These are phyloP conservation scores for Sterrhoptilus dennistouni DNA, from an alignment of 2,113 vertebrate genomes.

Conservation along the genomic window DNA sequence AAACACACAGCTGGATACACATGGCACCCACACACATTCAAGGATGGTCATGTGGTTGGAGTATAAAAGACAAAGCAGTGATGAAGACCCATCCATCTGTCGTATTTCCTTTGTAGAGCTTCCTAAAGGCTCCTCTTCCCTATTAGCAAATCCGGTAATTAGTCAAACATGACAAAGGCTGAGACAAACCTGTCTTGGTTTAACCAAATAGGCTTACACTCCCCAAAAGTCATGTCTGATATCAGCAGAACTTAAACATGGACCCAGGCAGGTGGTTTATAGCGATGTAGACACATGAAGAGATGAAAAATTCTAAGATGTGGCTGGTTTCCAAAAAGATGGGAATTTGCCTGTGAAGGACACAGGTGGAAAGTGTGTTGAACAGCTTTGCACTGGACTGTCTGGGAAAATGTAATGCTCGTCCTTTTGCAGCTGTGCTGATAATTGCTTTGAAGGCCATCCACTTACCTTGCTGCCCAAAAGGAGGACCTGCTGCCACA, in stretches of 20 bases:
- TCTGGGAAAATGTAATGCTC: not conserved
- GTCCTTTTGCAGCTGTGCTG: not conserved
- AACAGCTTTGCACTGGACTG: not conserved
- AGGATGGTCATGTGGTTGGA: not conserved
- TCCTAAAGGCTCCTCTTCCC: not conserved
- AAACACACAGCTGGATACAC: conserved; percentile 57
- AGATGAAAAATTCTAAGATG: not conserved
- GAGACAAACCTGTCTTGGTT: not conserved
- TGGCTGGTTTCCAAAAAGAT: not conserved
- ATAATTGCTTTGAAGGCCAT: not conserved
- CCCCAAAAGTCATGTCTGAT: not conserved
- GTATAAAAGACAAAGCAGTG: conserved; percentile 14
- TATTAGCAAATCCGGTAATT: not conserved
- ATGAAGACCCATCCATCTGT: not conserved
- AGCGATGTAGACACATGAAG: rapidly evolving
- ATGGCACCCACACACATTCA: not conserved
- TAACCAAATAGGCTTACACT: not conserved
- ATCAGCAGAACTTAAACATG: not conserved
- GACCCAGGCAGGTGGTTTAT: not conserved
- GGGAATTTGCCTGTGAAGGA: not conserved
- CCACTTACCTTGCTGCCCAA: not conserved
- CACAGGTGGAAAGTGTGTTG: not conserved
- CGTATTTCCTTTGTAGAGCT: not conserved
- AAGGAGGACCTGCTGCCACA: not conserved
- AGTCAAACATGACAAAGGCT: not conserved